Percentiles rank a stretch among this genome's conserved stretches.
These are phyloP conservation scores for Microctonus brassicae DNA, from an alignment of 2,888 invertebrate genomes.

Conservation along the genomic window DNA sequence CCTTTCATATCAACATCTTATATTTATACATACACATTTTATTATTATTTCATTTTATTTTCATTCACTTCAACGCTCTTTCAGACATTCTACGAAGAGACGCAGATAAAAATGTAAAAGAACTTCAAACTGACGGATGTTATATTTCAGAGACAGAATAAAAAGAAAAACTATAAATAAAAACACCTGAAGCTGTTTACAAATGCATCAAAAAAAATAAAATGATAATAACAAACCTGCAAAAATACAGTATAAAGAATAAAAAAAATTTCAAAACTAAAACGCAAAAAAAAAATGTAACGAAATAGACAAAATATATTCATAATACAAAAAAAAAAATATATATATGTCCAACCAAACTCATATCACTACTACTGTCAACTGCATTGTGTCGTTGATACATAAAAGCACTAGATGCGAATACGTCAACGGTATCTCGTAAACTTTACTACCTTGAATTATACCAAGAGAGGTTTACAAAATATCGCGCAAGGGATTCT, in stretches of 20 bases:
- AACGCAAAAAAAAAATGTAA: too few relatives aligned
- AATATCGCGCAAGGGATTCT: conserved; percentile 33
- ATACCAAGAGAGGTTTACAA: conserved; percentile 29
- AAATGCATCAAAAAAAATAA: background rate
- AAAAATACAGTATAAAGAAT: too few relatives aligned
- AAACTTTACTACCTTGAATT: background rate
- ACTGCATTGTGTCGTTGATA: background rate
- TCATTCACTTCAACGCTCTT: background rate
- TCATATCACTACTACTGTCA: background rate
- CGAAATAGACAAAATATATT: too few relatives aligned
- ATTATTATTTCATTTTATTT: background rate
- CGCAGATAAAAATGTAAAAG: background rate
- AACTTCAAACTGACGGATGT: background rate
- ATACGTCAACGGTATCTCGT: background rate
- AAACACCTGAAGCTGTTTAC: background rate
- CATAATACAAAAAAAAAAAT: too few relatives aligned
- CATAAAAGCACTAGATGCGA: background rate
- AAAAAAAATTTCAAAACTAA: too few relatives aligned
- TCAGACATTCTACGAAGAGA: background rate
- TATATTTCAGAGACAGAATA: background rate
- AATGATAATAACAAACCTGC: too few relatives aligned
- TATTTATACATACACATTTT: background rate
- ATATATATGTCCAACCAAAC: too few relatives aligned
- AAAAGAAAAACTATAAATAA: background rate
- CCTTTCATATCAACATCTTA: background rate